A percentile compares a stretch with the other conserved stretches of the same genome.
Conservation (phyloP, 2,113 vertebrate species). For the Clupea harengus region DNA sequence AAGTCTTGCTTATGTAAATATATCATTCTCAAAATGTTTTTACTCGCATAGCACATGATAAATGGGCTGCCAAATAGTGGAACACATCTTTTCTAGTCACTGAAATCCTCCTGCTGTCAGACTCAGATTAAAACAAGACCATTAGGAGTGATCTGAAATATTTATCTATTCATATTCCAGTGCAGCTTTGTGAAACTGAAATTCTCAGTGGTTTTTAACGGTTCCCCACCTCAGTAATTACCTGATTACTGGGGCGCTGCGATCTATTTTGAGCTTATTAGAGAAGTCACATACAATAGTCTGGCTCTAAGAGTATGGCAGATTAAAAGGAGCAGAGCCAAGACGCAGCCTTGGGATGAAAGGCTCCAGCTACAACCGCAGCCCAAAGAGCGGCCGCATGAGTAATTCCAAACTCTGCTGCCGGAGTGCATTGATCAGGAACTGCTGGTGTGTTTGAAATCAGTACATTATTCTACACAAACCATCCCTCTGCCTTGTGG, state of each 20-base stretch:
- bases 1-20: background rate
- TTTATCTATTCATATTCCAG: background rate
- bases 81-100: background rate
- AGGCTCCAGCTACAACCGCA: background rate
- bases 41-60: background rate
- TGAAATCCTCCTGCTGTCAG: background rate
- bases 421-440: background rate
- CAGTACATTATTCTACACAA: background rate
- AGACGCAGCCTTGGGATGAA: conserved; percentile 15
- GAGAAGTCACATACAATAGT: conserved; percentile 8
- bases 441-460: background rate
- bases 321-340: conserved; percentile 17
- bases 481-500: background rate
- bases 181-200: background rate
- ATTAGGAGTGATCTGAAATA: background rate
- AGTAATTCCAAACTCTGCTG: background rate
- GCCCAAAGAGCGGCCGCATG: background rate
- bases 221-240: background rate
- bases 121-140: background rate
- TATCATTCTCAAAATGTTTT: background rate
- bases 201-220: background rate
- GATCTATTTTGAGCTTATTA: background rate
- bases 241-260: background rate
- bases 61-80: background rate
- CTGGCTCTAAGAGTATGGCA: background rate